phyloP scores from a whole-genome alignment of 2,888 invertebrate genomes.

The Crioceris asparagi region DNA sequence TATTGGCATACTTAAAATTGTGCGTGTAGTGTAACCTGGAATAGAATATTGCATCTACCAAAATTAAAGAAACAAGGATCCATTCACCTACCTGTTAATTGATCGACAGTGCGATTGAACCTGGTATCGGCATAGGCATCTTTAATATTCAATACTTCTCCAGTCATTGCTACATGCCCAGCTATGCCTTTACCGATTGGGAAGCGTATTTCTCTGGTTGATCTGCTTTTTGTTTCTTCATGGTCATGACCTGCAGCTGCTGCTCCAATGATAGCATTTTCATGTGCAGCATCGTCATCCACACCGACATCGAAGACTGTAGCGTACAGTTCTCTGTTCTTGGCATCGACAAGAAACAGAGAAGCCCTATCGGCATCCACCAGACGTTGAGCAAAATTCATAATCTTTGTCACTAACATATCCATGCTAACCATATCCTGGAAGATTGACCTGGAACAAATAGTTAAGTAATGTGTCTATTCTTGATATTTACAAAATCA shows the following conservation, averaged over 20 bases:
- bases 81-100: slow-evolving; percentile 39
- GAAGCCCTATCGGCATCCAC: slow-evolving; percentile 79
- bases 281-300: slow-evolving; percentile 20
- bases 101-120: slow-evolving; percentile 63
- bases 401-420: slow-evolving; percentile 67
- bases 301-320: slow-evolving; percentile 65
- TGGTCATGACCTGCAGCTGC: slow-evolving; percentile 7
- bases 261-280: neutral
- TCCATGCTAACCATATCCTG: slow-evolving; percentile 82
- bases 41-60: slow-evolving; percentile 3
- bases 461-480: too few species aligned
- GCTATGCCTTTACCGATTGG: slow-evolving; percentile 71
- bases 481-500: too few species aligned
- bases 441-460: slow-evolving; percentile 61
- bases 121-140: slow-evolving; percentile 70
- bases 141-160: slow-evolving; percentile 68
- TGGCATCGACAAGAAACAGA: slow-evolving; percentile 66
- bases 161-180: slow-evolving; percentile 70
- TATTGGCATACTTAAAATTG: slow-evolving; percentile 80
- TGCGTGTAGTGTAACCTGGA: slow-evolving; percentile 54
- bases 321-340: slow-evolving; percentile 65
- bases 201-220: slow-evolving; percentile 52
- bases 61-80: neutral
- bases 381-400: slow-evolving; percentile 71
- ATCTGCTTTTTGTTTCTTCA: slow-evolving; percentile 26